phyloP scores from a whole-genome alignment of 2,113 vertebrate genomes.

The Mobula birostris region DNA sequence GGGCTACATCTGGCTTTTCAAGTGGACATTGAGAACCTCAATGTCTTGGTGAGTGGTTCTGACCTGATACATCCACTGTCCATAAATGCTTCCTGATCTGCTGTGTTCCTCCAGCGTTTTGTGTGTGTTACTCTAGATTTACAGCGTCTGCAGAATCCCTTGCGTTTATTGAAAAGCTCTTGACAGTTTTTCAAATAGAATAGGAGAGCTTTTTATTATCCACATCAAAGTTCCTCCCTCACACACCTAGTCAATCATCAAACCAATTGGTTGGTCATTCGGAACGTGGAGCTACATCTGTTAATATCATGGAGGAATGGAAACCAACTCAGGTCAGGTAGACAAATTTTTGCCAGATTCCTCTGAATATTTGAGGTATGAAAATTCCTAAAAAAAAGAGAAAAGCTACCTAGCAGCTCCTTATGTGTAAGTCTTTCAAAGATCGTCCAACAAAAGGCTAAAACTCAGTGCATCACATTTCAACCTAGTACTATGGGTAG shows the following conservation, averaged over 20 bases:
- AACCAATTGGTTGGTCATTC: background rate
- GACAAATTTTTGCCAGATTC: background rate
- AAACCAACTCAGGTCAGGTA: background rate
- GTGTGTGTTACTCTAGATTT: too few species aligned
- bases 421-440: background rate
- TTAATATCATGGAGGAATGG: background rate
- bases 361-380: background rate
- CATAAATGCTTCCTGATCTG: too few species aligned
- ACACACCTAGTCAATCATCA: background rate
- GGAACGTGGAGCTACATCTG: background rate
- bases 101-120: too few species aligned
- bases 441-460: background rate
- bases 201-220: background rate
- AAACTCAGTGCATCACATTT: background rate
- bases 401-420: background rate
- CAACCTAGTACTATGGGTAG: background rate
- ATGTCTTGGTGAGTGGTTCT: too few species aligned
- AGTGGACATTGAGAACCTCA: background rate
- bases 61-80: too few species aligned
- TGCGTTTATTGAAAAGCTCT: background rate
- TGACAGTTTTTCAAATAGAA: background rate
- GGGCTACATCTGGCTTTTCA: background rate
- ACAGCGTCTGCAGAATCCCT: too few species aligned
- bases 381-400: background rate
- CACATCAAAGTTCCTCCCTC: background rate